These are phyloP conservation scores for Pungitius pungitius DNA, from an alignment of 2,113 vertebrate genomes.

Conservation along the genomic window DNA sequence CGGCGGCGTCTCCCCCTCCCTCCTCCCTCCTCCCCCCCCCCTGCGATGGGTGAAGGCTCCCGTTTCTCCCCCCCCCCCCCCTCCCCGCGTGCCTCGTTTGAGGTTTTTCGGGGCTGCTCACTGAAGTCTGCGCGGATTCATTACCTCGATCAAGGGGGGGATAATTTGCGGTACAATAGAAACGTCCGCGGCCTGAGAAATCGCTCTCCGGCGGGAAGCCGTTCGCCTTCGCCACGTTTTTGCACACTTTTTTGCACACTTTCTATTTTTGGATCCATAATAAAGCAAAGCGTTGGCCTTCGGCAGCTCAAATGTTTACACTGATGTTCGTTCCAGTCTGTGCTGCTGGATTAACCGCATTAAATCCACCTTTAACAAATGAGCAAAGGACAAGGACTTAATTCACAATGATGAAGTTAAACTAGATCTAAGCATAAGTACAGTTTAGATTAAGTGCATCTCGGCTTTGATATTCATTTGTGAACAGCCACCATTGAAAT, in stretches of 20 bases:
- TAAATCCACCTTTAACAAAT: constrained; percentile 71
- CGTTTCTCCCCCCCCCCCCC: constrained; percentile 22
- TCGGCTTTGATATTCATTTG: constrained; percentile 44
- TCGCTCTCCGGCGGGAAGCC: constrained; percentile 49
- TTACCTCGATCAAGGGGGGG: constrained; percentile 65
- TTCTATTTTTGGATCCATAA: constrained; percentile 71
- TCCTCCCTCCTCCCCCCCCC: constrained; percentile 55
- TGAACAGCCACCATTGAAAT: constrained; percentile 31
- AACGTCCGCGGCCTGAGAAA: constrained; percentile 61
- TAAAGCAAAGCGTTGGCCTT: constrained; percentile 66
- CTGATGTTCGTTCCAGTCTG: constrained; percentile 65
- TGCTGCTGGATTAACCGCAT: constrained; percentile 73
- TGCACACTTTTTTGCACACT: constrained; percentile 39
- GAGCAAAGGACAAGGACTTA: too few species aligned
- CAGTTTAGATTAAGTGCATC: constrained; percentile 31
- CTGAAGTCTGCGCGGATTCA: constrained; percentile 67
- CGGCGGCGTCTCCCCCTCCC: too few species aligned
- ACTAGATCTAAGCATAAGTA: constrained; percentile 2
- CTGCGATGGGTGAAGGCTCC: constrained; percentile 41
- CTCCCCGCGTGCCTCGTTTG: constrained; percentile 49
- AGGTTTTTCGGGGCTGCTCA: constrained; percentile 62
- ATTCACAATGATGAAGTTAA: too few species aligned
- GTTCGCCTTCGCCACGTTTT: constrained; percentile 38
- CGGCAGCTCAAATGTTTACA: constrained; percentile 76
- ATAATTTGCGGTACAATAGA: constrained; percentile 72